Conservation (phyloP, 2,113 vertebrate species). For the Hemiprocne comata region DNA sequence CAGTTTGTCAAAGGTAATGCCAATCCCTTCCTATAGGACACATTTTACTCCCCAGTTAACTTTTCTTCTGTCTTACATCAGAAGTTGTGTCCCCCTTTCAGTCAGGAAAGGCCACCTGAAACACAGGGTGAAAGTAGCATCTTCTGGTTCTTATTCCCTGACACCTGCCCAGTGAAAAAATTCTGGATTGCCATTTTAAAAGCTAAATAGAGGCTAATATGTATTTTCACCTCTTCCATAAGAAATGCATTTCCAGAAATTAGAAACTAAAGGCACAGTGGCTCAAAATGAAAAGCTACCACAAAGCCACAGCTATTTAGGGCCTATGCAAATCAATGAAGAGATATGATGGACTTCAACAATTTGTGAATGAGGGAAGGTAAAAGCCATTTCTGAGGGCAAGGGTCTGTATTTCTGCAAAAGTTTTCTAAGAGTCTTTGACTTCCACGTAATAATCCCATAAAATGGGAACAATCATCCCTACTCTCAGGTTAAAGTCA, state of each 20-base stretch:
- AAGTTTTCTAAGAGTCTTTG: not conserved
- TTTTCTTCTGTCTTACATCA: not conserved
- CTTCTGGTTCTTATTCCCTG: not conserved
- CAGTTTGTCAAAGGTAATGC: not conserved
- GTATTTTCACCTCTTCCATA: not conserved
- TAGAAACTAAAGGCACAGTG: not conserved
- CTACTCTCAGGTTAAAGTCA: not conserved
- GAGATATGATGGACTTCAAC: not conserved
- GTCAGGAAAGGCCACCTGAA: not conserved
- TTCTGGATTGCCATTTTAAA: not conserved
- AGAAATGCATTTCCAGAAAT: not conserved
- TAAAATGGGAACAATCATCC: not conserved
- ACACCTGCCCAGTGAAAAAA: not conserved
- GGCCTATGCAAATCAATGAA: rapidly evolving
- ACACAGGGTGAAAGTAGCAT: not conserved
- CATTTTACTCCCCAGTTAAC: not conserved
- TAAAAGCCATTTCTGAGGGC: not conserved
- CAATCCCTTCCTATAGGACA: not conserved
- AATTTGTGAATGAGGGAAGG: not conserved
- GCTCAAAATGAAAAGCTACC: not conserved
- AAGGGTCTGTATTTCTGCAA: not conserved
- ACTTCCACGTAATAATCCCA: not conserved
- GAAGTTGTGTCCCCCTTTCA: not conserved
- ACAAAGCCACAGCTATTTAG: not conserved
- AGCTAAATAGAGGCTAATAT: not conserved